A percentile compares a stretch with the other conserved stretches of the same genome.
Evolutionary conservation across 2,113 vertebrate genomes (phyloP).

Genomic region (Phaethornis superciliosus): DNA sequence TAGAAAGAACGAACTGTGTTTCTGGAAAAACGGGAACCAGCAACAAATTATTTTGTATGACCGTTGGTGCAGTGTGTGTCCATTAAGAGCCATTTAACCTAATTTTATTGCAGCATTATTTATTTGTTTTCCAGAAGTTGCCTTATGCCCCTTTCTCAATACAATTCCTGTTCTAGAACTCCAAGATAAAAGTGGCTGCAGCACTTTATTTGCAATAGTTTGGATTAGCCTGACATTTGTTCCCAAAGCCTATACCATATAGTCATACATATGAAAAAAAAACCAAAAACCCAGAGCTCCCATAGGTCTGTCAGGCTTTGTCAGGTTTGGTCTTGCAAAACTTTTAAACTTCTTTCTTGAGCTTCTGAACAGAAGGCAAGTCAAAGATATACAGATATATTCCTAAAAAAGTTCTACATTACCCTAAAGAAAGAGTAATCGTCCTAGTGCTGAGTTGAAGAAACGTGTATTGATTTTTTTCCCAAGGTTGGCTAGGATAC

Average conservation of each 20-base stretch:
- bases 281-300: no score
- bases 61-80: background rate
- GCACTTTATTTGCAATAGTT: background rate
- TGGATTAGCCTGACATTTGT: background rate
- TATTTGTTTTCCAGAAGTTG: background rate
- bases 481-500: background rate
- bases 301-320: background rate
- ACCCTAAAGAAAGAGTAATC: background rate
- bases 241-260: background rate
- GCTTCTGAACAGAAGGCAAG: background rate
- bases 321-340: background rate
- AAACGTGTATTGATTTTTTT: background rate
- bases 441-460: background rate
- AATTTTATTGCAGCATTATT: background rate
- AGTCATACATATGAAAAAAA: background rate
- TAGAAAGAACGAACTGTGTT: background rate
- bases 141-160: background rate
- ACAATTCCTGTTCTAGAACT: background rate
- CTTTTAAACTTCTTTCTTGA: background rate
- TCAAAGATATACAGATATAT: background rate
- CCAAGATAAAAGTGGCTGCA: background rate
- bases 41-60: background rate
- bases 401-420: background rate
- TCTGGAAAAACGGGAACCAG: background rate
- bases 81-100: background rate